A percentile compares a stretch with the other conserved stretches of the same genome.
Conservation (phyloP, 2,113 vertebrate species). For the Cavia porcellus region DNA sequence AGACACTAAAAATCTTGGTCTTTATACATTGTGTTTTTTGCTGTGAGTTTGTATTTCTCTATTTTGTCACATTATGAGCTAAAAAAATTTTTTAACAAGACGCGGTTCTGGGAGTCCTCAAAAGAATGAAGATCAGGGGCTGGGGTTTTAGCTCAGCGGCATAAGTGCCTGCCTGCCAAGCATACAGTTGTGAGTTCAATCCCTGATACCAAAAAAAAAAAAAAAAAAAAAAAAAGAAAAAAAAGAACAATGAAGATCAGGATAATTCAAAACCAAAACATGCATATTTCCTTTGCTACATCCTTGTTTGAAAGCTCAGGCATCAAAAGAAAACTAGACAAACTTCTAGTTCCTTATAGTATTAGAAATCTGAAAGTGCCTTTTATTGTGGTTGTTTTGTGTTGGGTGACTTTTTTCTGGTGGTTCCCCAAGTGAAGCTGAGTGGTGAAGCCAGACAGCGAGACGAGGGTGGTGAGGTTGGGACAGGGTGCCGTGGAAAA, state of each 20-base stretch:
- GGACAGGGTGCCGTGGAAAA: background rate
- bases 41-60: background rate
- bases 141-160: too few species aligned
- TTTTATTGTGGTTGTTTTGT: background rate
- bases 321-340: background rate
- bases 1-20: background rate
- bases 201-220: too few species aligned
- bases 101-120: background rate
- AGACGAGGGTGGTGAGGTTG: background rate
- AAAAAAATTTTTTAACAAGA: background rate
- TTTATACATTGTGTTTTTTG: background rate
- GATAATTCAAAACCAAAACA: background rate
- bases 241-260: too few species aligned
- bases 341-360: background rate
- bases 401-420: background rate
- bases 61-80: background rate
- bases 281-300: rapidly evolving
- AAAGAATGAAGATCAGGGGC: background rate
- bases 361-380: background rate
- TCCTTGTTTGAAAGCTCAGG: background rate
- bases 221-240: too few species aligned
- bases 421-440: background rate
- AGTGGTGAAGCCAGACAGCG: background rate
- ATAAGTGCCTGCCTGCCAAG: too few species aligned
- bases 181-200: too few species aligned